Evolutionary conservation across 2,797 vertebrate genomes (phyloP).

Genomic region (Meda fulgida): DNA sequence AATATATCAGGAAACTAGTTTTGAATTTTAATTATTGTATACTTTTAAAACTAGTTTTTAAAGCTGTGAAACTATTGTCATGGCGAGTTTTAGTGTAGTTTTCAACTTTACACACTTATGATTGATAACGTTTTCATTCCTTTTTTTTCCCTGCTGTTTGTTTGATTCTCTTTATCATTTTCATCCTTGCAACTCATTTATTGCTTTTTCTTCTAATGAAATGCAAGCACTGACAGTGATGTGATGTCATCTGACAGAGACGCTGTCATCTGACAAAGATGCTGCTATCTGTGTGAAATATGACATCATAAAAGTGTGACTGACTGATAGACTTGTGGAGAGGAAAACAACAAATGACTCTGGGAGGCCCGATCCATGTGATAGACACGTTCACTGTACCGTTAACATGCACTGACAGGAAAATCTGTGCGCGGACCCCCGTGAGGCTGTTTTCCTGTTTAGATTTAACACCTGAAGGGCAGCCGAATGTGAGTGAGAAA

Average conservation of each 20-base stretch:
- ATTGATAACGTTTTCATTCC: conserved; percentile 2
- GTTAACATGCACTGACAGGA: conserved; percentile 40
- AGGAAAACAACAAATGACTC: conserved; percentile 3
- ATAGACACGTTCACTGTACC: conserved; percentile 40
- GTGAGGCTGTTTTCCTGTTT: conserved; percentile 13
- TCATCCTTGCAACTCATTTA: background rate
- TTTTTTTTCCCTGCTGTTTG: background rate
- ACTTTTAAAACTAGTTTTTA: background rate
- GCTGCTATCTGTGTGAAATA: background rate
- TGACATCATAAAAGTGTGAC: conserved; percentile 32
- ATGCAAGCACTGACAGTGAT: conserved; percentile 25
- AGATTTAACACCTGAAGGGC: conserved; percentile 48
- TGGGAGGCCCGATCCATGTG: background rate
- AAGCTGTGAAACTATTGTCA: background rate
- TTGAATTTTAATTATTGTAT: background rate
- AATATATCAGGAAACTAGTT: background rate
- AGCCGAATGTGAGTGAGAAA: conserved; percentile 28
- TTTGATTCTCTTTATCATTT: background rate
- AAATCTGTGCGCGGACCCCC: conserved; percentile 29
- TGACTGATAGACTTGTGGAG: conserved; percentile 13
- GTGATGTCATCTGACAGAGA: conserved; percentile 18
- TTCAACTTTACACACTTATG: background rate
- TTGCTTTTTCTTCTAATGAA: conserved; percentile 18
- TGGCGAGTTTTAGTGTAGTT: background rate
- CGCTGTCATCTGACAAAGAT: background rate